Base-by-base conservation (phyloP, 2,113 vertebrate genomes). In the Nothoprocta perdicaria region DNA sequence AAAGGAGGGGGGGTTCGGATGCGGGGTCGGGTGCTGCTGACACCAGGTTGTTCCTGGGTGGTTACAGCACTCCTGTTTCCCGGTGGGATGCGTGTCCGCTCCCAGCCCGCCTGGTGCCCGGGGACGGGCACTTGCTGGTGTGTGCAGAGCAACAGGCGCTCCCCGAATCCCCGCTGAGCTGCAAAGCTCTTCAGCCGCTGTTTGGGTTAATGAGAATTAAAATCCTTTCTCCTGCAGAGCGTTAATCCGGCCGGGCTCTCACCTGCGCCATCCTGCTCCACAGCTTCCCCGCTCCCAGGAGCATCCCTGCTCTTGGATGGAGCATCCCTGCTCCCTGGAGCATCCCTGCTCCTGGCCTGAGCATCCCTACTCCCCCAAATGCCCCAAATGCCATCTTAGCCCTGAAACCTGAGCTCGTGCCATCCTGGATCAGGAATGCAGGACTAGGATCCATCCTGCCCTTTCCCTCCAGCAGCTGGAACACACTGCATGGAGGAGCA, bases 161-260 rank as follows among this genome's bases (percentile, higher is more conserved):
- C 38, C 35, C 5, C 14, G 86, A 92, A 93, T 92, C 92, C 92
- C 53, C 1, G 2, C 78, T 87, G 89, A 92, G 82, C 95, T 24
- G 86, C 91, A 95, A 94, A 95, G 87, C 94, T 92, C 90, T 76
- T 95, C 90, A 78, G 71, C 80, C 68, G 66, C 7, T 18, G 76
- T 2, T 84, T 15, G 92, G 58, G 93, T 76, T 93, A 92, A 93
- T 68, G 91, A 94, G 94, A 95, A 95, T 96, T 93, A 88, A 91
- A 92, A 48, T 6, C 74, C 80, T 94, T 92, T 94, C 90, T 88
- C 86, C 71, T 40, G 67, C 29, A 26, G 63, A 16, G 41, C 8
- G 2, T 15, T 94, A 94, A 95, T 94, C 90, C 80, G 2, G 0
- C 3, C 0, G 5, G 21, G 0, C 2, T 0, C 1, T 0, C 85